phyloP scores from a whole-genome alignment of 1,140 invertebrate species.

The Lutraria rhynchaena region DNA sequence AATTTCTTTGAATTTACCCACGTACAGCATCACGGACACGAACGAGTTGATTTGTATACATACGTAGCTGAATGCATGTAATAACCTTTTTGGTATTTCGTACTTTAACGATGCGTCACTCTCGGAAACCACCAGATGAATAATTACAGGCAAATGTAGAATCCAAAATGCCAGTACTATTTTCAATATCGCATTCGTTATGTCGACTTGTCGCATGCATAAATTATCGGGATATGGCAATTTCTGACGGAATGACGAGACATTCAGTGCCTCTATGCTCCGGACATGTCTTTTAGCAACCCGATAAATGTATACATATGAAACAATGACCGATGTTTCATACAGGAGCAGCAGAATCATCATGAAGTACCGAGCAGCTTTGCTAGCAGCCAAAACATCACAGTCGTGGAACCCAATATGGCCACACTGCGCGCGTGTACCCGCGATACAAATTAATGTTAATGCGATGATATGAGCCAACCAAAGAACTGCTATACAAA shows the following conservation, averaged over 20 bases:
- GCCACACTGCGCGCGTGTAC: background rate
- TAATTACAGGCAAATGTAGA: background rate
- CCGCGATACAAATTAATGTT: background rate
- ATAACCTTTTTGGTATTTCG: background rate
- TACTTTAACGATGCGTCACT: background rate
- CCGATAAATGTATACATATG: background rate
- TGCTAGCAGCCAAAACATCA: background rate
- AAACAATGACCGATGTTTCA: background rate
- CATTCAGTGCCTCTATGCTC: background rate
- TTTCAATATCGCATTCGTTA: constrained; percentile 13
- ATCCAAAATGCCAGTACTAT: constrained; percentile 13
- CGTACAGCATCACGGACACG: background rate
- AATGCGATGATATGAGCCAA: background rate
- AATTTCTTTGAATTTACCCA: constrained; percentile 8
- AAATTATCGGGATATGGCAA: background rate
- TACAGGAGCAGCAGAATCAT: background rate
- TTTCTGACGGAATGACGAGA: background rate
- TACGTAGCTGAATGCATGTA: constrained; percentile 1
- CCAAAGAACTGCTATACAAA: background rate
- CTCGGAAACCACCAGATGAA: constrained; percentile 12
- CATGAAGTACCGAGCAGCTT: background rate
- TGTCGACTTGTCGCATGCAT: background rate
- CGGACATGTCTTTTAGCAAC: background rate
- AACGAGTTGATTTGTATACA: constrained; percentile 31
- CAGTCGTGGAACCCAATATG: background rate